These are phyloP conservation scores for Phycodurus eques DNA, from an alignment of 2,113 vertebrate species.

Conservation along the genomic window DNA sequence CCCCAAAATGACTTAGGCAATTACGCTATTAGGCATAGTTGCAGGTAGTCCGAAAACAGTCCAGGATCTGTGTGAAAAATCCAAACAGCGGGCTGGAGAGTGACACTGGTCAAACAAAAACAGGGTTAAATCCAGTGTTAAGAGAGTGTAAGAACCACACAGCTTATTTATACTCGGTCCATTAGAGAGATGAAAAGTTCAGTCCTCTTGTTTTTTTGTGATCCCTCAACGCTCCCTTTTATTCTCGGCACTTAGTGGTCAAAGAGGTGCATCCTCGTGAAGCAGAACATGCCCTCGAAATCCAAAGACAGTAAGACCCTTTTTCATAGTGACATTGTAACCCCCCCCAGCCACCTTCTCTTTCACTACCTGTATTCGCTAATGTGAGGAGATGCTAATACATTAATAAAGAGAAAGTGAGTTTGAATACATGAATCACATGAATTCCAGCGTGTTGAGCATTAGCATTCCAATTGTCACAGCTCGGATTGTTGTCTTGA, in stretches of 20 bases:
- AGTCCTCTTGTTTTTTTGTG: background rate
- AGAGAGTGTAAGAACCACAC: conserved; percentile 7
- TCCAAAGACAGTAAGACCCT: background rate
- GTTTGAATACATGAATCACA: no score
- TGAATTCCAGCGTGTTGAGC: no score
- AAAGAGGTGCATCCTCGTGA: background rate
- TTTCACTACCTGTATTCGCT: background rate
- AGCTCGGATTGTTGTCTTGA: no score
- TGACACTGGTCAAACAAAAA: background rate
- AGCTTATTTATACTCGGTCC: conserved; percentile 3
- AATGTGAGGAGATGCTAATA: background rate
- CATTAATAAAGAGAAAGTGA: no score
- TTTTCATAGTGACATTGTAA: background rate
- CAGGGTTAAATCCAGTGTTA: conserved; percentile 1
- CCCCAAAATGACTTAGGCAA: background rate
- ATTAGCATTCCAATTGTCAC: no score
- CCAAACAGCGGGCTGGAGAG: background rate
- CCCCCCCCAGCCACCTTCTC: background rate
- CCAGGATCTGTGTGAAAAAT: background rate
- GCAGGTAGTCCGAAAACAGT: conserved; percentile 1
- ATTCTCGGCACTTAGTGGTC: conserved; percentile 11
- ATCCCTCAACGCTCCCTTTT: conserved; percentile 8
- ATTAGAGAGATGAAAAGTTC: background rate
- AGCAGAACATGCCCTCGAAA: background rate
- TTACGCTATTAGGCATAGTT: background rate